Conservation (phyloP, 2,888 invertebrate species). For the Pyrrhosoma nymphula region DNA sequence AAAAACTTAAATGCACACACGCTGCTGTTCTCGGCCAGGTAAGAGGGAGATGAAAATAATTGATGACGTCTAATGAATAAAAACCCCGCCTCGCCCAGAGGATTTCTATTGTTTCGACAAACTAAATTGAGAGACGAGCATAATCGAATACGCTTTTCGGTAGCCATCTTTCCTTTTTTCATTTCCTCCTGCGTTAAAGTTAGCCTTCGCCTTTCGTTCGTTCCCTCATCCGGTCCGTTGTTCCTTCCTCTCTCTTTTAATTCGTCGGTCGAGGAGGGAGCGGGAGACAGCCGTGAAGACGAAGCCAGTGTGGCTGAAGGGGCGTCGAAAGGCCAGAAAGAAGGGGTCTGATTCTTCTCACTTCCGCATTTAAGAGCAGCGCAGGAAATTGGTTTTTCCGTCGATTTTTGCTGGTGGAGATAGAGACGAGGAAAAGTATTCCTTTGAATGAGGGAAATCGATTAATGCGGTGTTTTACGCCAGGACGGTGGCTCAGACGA, state of each 20-base stretch:
- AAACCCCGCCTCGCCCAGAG: background rate
- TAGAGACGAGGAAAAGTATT: background rate
- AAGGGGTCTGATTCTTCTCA: background rate
- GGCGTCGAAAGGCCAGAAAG: background rate
- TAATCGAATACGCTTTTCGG: conserved; percentile 37
- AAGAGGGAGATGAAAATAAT: conserved; percentile 12
- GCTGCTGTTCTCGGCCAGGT: background rate
- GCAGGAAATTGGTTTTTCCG: background rate
- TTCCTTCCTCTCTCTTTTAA: background rate
- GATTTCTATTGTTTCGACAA: conserved; percentile 26
- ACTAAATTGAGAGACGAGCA: conserved; percentile 57
- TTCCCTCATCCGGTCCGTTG: background rate
- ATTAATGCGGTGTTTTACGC: background rate
- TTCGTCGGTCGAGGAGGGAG: background rate
- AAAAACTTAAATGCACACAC: background rate
- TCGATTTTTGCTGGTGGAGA: background rate
- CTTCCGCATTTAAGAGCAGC: background rate
- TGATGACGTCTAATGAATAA: conserved; percentile 30
- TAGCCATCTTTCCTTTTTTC: background rate
- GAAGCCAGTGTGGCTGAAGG: background rate
- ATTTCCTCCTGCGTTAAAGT: background rate
- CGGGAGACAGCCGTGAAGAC: background rate
- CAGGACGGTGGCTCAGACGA: background rate
- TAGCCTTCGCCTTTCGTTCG: background rate
- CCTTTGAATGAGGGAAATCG: background rate